Base-by-base conservation (phyloP, 2,797 vertebrate species). In the Manis crassicaudata region DNA sequence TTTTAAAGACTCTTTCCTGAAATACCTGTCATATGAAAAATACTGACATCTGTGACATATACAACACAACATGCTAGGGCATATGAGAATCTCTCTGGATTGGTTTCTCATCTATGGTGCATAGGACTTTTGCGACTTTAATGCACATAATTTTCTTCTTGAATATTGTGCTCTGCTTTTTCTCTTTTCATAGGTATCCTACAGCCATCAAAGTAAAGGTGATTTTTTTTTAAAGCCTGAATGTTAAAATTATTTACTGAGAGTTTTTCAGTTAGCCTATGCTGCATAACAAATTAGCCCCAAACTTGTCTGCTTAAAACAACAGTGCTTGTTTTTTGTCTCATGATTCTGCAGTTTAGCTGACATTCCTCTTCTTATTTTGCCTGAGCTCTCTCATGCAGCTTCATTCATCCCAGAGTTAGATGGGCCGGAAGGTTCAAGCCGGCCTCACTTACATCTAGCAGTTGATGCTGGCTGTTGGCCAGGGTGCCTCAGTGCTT, bases 161-260 rank as follows among this genome's bases (percentile, higher is more conserved):
- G 52, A 94, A 88, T 56, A 80, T 27, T 65, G 25, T 62, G 7
- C 16, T 94, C 54, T 37, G 18, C 20, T 83, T 63, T 92, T 25
- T 43, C 23, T 50, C 72, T 93, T 79, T 65, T 17, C 25, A 80
- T 25, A 7, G 27, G 62, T 75, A 75, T 37, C 32, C 68, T 29
- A 56, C 3, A 76, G n/a, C 18, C 58, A 56, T 54, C 43, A 75
- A 43, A 96, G 37, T 67, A 56, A 76, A 82, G 68, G 35, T 18
- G 10, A 29, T 50, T 88, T 67, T 80, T 70, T 90, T 92, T 81
- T 56, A 84, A 96, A 96, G 43, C 9, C 72, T 43, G 76, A 84
- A 60, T 43, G 70, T 63, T 56, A 60, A 80, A 88, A 52, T 52
- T 63, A 37, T 89, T 93, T 90, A 43, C 9, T 43, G 35, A 83